A percentile compares a stretch with the other conserved stretches of the same genome.
Evolutionary conservation across 2,113 vertebrate species (phyloP).

Genomic region (Tachysurus fulvidraco): DNA sequence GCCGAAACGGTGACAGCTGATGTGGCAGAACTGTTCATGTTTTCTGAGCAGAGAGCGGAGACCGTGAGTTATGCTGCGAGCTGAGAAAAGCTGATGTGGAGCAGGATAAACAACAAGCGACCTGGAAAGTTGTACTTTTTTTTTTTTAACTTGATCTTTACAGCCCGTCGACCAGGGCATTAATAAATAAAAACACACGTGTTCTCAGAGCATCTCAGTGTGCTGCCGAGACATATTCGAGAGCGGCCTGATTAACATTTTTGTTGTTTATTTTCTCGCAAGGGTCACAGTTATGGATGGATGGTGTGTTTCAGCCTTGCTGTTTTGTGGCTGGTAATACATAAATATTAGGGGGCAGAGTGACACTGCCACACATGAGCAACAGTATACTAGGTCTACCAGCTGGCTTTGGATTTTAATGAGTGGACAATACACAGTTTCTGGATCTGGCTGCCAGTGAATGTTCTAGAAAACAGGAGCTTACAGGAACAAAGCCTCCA

Average conservation of each 20-base stretch:
- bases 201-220: background rate
- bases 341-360: conserved; percentile 6
- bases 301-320: background rate
- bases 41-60: background rate
- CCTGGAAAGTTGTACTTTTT: background rate
- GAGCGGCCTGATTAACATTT: background rate
- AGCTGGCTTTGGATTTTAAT: conserved; percentile 31
- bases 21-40: background rate
- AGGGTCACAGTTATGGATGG: background rate
- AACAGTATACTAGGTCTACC: background rate
- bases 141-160: background rate
- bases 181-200: background rate
- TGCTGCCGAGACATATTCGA: background rate
- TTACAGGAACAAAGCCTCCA: conserved; percentile 15
- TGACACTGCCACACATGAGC: background rate
- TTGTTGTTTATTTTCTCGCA: background rate
- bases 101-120: background rate
- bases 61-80: background rate
- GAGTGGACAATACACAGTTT: conserved; percentile 18
- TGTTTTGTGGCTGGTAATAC: conserved; percentile 10
- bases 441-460: background rate
- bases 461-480: conserved; percentile 2
- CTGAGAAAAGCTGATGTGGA: background rate
- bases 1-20: background rate
- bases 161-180: background rate